Percentiles rank a stretch among this genome's conserved stretches.
Conservation (phyloP, 1,140 invertebrate species). For the Hycleus cichorii region DNA sequence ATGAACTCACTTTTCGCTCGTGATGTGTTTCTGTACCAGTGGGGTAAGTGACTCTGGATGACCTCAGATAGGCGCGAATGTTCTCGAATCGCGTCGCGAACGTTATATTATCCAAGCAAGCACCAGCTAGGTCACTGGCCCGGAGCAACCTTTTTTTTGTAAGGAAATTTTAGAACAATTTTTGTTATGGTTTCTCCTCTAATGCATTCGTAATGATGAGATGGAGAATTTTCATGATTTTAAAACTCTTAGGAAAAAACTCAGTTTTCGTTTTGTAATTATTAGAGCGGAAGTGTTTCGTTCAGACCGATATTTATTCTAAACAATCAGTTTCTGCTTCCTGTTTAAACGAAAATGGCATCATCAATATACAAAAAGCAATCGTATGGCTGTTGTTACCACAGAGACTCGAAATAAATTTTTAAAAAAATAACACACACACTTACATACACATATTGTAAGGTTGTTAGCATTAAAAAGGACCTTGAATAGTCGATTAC, state of each 20-base stretch:
- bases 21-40: conserved; percentile 32
- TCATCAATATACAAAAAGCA: too few relatives aligned
- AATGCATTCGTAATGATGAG: not conserved
- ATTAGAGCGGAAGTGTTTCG: too few relatives aligned
- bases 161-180: conserved; percentile 1
- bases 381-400: too few relatives aligned
- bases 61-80: conserved; percentile 30
- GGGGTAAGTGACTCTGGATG: conserved; percentile 37
- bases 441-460: not conserved
- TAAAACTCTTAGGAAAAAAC: not conserved
- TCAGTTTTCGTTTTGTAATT: not conserved
- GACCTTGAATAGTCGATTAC: conserved; percentile 7
- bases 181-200: not conserved
- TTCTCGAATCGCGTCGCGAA: conserved; percentile 22
- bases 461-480: conserved; percentile 7
- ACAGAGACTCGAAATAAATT: not conserved
- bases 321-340: too few relatives aligned
- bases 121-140: conserved; percentile 32
- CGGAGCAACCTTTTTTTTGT: conserved; percentile 14
- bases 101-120: conserved; percentile 2
- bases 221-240: too few relatives aligned
- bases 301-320: too few relatives aligned
- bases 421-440: not conserved
- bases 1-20: conserved; percentile 27
- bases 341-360: too few relatives aligned